phyloP scores from a whole-genome alignment of 30 jellyfish, hydroid and myxozoan species.

The Catostylus mosaicus region DNA sequence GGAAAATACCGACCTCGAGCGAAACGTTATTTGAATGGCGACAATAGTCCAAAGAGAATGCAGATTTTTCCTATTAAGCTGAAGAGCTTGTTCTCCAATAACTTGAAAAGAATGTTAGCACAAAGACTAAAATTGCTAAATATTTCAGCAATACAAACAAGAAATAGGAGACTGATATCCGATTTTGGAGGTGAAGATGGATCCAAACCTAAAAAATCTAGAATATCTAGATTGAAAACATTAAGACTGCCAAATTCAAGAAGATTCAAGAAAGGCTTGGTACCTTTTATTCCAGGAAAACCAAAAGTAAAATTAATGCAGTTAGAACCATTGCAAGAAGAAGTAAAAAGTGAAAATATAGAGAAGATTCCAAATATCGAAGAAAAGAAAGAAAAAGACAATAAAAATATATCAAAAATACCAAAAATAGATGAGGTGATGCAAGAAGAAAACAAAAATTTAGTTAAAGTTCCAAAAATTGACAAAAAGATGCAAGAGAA shows the following conservation, averaged over 20 bases:
- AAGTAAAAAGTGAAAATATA: not conserved
- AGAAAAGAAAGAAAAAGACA: not conserved
- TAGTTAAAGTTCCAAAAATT: conserved; percentile 3
- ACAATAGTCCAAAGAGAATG: not conserved
- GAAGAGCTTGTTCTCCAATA: not conserved
- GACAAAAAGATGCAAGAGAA: not conserved
- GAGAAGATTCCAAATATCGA: conserved; percentile 10
- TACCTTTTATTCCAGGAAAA: conserved; percentile 8
- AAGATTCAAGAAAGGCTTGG: not conserved
- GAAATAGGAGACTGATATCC: too few relatives aligned
- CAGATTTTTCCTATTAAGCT: not conserved
- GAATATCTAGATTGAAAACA: too few relatives aligned
- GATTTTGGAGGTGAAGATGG: too few relatives aligned
- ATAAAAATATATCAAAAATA: too few relatives aligned
- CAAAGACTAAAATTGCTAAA: not conserved
- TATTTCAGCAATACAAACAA: not conserved
- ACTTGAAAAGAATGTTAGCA: not conserved
- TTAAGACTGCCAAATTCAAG: not conserved
- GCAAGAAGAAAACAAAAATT: not conserved
- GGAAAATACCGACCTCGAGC: too few relatives aligned
- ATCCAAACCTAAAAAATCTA: too few relatives aligned
- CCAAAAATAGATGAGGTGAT: not conserved
- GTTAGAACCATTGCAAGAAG: conserved; percentile 6
- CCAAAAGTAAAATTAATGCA: conserved; percentile 9
- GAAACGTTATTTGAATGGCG: too few relatives aligned